phyloP scores from a whole-genome alignment of 2,113 vertebrate genomes.

The Turnix velox region DNA sequence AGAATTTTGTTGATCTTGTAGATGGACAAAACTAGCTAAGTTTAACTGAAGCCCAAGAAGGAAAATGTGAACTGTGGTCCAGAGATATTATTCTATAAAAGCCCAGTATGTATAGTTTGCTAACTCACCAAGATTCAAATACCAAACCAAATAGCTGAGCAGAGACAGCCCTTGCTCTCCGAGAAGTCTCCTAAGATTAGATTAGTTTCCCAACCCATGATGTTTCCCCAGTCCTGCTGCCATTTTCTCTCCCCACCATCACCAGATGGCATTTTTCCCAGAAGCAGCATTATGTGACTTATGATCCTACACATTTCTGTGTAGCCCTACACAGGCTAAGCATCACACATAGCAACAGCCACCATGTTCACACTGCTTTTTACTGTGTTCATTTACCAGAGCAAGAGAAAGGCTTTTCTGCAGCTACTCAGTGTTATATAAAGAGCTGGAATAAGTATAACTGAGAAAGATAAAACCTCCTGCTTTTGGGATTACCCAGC shows the following conservation, averaged over 20 bases:
- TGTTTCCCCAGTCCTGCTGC: not conserved
- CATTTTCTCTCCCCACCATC: not conserved
- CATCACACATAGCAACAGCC: not conserved
- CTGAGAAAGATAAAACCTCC: not conserved
- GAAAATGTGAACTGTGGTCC: not conserved
- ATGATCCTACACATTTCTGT: not conserved
- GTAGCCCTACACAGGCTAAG: not conserved
- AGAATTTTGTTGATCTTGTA: not conserved
- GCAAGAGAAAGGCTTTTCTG: not conserved
- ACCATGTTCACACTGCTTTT: not conserved
- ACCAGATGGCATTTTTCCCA: not conserved
- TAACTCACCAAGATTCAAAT: not conserved
- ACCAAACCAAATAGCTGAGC: not conserved
- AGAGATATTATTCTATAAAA: not conserved
- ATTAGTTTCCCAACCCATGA: not conserved
- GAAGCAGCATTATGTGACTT: not conserved
- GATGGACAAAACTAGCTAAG: not conserved
- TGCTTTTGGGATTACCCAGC: constrained; percentile 10
- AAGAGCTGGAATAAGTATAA: constrained; percentile 33
- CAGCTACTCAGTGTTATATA: not conserved
- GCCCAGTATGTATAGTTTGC: not conserved
- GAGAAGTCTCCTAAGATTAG: not conserved
- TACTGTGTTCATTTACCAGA: not conserved
- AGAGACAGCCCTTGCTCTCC: not conserved
- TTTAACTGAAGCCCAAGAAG: not conserved